Percentiles rank a stretch among this genome's conserved stretches.
Conservation (phyloP, 1,140 invertebrate genomes). For the Mactra quadrangularis region DNA sequence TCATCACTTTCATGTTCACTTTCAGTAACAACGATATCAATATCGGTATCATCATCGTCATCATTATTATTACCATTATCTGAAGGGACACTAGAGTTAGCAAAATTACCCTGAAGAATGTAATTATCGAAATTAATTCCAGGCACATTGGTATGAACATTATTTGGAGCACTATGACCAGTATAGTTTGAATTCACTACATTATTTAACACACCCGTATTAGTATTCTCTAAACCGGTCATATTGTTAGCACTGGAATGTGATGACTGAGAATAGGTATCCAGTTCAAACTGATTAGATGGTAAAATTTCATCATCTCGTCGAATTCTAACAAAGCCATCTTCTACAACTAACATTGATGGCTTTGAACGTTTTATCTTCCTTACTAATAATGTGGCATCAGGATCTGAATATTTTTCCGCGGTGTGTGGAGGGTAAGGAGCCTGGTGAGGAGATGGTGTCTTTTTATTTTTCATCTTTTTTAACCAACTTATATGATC, state of each 20-base stretch:
- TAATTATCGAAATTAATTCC: slow-evolving; percentile 43
- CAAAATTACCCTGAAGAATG: slow-evolving; percentile 23
- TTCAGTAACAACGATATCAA: slow-evolving; percentile 55
- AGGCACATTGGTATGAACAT: slow-evolving; percentile 8
- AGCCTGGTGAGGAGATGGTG: neutral
- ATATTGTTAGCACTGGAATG: slow-evolving; percentile 37
- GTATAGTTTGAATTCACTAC: slow-evolving; percentile 40
- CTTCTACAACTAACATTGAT: slow-evolving; percentile 59
- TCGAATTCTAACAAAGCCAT: slow-evolving; percentile 59
- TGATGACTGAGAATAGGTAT: slow-evolving; percentile 36
- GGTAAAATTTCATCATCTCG: slow-evolving; percentile 52
- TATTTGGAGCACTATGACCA: slow-evolving; percentile 3
- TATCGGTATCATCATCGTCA: slow-evolving; percentile 45
- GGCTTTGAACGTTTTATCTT: slow-evolving; percentile 31
- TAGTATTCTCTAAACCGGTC: neutral
- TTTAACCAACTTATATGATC: slow-evolving; percentile 55
- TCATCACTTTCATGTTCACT: slow-evolving; percentile 41
- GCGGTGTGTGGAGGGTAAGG: slow-evolving; percentile 51
- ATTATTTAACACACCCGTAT: slow-evolving; percentile 12
- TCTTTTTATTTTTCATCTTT: slow-evolving; percentile 35
- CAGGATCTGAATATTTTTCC: slow-evolving; percentile 55
- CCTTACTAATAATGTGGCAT: slow-evolving; percentile 52
- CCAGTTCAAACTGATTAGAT: slow-evolving; percentile 50
- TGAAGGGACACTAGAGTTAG: neutral
- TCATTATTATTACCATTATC: neutral